Percentiles rank a stretch among this genome's conserved stretches.
Conservation (phyloP, 2,888 invertebrate genomes). For the Callosobruchus maculatus region DNA sequence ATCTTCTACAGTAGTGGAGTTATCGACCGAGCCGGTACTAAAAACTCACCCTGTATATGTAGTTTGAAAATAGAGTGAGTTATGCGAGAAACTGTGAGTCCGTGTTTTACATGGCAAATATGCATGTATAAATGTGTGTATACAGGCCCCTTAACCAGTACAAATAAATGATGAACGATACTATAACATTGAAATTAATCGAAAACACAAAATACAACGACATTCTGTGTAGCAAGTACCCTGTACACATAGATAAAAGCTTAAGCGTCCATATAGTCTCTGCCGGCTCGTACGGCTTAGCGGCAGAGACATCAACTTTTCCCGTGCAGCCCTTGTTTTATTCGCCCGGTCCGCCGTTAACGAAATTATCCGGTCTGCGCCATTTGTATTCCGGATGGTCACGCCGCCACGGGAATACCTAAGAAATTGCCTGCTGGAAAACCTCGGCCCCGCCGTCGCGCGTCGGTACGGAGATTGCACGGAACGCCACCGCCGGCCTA, state of each 20-base stretch:
- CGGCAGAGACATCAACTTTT: constrained; percentile 25
- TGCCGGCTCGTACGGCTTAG: neutral
- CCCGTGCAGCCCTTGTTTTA: constrained; percentile 42
- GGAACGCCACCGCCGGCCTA: neutral
- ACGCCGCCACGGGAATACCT: neutral
- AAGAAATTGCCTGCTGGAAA: neutral
- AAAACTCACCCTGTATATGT: too few relatives aligned
- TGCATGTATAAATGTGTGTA: too few relatives aligned
- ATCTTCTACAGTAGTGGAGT: too few relatives aligned
- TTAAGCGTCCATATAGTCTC: neutral
- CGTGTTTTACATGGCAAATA: too few relatives aligned
- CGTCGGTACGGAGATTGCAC: neutral
- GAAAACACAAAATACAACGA: too few relatives aligned
- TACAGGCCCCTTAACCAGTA: too few relatives aligned
- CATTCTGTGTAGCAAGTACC: too few relatives aligned
- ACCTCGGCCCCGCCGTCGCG: neutral
- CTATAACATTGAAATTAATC: too few relatives aligned
- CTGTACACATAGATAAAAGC: neutral
- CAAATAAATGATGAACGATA: too few relatives aligned
- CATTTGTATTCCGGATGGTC: constrained; percentile 47
- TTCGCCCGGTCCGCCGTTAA: constrained; percentile 38
- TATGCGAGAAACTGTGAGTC: too few relatives aligned
- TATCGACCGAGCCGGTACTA: too few relatives aligned
- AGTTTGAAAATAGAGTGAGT: too few relatives aligned
- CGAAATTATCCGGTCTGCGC: constrained; percentile 47